Evolutionary conservation across 2,888 invertebrate species (phyloP), one percentile per base, ranked within the genome.

Genomic region (Euplexia lucipara): DNA sequence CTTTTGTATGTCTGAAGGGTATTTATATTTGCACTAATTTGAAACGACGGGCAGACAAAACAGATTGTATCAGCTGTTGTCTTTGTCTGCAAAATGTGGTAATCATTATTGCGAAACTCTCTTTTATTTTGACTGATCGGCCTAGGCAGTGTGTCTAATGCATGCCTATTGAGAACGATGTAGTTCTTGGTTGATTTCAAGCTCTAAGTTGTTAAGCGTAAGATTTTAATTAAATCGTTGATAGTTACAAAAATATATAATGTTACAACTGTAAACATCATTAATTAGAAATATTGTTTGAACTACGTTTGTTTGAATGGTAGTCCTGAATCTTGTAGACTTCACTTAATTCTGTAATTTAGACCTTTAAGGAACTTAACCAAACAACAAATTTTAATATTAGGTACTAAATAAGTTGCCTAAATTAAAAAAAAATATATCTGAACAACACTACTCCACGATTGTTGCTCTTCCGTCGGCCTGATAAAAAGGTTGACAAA

Each of bases 401-500:
- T n/a, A 3, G 10, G 16, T 9, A n/a, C 8, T 16, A 18, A 9
- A 18, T 30, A 39, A 6, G n/a, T n/a, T n/a, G n/a, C n/a, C n/a
- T n/a, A n/a, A 35, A 34, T n/a, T 16, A 14, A 9, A 44, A 34
- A 63, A 53, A 30, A n/a, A n/a, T n/a, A 34, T 22, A 32, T 41
- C 12, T 35, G 10, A 48, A 7, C 12, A 74, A 66, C 49, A n/a
- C 45, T 14, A 57, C 84, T 90, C 91, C 66, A 82, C 35, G 4
- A 62, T 32, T 72, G 81, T 83, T 80, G 49, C 52, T 88, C 81
- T 89, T 79, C 89, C 69, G 81, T 77, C 80, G 84, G 87, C 85
- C 90, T 88, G 92, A 93, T 93, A 93, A 91, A 92, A 93, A 91
- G 90, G 92, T 92, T 92, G 92, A 94, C 94, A 94, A 94, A 94